These are phyloP conservation scores for Glossosoma conforme DNA, from an alignment of 1,140 invertebrate genomes.

Conservation along the genomic window DNA sequence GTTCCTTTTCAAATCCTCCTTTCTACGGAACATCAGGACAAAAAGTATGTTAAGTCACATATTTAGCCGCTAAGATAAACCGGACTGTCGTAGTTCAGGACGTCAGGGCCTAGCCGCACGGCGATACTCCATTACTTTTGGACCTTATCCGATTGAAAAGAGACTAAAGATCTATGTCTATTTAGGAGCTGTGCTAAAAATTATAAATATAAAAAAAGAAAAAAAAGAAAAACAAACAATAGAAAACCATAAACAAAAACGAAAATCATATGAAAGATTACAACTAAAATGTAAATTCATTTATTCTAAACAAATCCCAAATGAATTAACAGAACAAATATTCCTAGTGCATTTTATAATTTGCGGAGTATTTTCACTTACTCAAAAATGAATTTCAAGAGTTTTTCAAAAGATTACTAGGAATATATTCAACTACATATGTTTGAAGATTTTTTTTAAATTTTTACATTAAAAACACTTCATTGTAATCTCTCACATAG, in stretches of 20 bases:
- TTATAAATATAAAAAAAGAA: neutral
- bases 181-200: neutral
- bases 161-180: neutral
- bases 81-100: conserved; percentile 26
- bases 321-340: too few relatives aligned
- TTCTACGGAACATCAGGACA: conserved; percentile 25
- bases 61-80: too few relatives aligned
- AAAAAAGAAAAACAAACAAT: neutral
- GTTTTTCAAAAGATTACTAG: too few relatives aligned
- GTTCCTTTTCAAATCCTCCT: conserved; percentile 30
- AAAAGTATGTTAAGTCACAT: conserved; percentile 13
- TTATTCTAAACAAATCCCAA: too few relatives aligned
- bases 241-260: neutral
- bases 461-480: too few relatives aligned
- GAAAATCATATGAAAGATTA: neutral
- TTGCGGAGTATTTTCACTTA: too few relatives aligned
- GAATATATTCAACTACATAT: too few relatives aligned
- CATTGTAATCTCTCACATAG: too few relatives aligned
- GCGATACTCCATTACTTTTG: conserved; percentile 28
- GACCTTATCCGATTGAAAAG: neutral
- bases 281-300: too few relatives aligned
- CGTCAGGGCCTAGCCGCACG: conserved; percentile 1
- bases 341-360: too few relatives aligned
- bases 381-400: too few relatives aligned
- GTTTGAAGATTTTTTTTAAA: too few relatives aligned